Percentiles rank a stretch among this genome's conserved stretches.
phyloP scores from a whole-genome alignment of 2,888 invertebrate genomes.

The Agrilus cyanescens region DNA sequence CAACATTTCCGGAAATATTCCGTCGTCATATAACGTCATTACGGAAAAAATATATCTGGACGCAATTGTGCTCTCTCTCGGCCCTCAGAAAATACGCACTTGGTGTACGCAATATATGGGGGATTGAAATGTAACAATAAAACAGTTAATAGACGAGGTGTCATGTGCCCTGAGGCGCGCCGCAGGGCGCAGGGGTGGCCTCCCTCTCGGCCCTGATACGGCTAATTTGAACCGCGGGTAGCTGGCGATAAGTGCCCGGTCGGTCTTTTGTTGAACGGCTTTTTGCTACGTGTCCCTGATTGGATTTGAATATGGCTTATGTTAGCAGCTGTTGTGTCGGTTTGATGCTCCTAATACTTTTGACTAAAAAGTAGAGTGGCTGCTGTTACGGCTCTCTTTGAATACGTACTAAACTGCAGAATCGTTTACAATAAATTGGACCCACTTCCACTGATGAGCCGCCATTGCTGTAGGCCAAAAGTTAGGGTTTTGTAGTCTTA shows the following conservation, averaged over 20 bases:
- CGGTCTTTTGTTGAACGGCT: constrained; percentile 26
- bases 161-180: constrained; percentile 32
- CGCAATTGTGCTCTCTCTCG: constrained; percentile 19
- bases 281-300: constrained; percentile 32
- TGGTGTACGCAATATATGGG: constrained; percentile 17
- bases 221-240: constrained; percentile 39
- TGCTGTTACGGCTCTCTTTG: too few species aligned
- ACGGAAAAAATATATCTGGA: constrained; percentile 28
- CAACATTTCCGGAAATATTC: too few species aligned
- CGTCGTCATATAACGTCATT: constrained; percentile 25
- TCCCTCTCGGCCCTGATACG: constrained; percentile 30
- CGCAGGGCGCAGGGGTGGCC: constrained; percentile 25
- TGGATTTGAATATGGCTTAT: constrained; percentile 30
- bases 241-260: constrained; percentile 31
- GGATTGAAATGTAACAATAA: constrained; percentile 38
- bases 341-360: too few species aligned
- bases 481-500: too few species aligned
- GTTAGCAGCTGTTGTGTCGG: constrained; percentile 12
- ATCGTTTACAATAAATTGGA: too few species aligned
- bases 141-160: constrained; percentile 40
- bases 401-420: too few species aligned
- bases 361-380: too few species aligned
- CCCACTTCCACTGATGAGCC: too few species aligned
- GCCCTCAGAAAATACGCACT: constrained; percentile 18
- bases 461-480: too few species aligned